Percentiles rank a stretch among this genome's conserved stretches.
phyloP scores from a whole-genome alignment of 2,888 invertebrate species.

The Lepidonotus clava region DNA sequence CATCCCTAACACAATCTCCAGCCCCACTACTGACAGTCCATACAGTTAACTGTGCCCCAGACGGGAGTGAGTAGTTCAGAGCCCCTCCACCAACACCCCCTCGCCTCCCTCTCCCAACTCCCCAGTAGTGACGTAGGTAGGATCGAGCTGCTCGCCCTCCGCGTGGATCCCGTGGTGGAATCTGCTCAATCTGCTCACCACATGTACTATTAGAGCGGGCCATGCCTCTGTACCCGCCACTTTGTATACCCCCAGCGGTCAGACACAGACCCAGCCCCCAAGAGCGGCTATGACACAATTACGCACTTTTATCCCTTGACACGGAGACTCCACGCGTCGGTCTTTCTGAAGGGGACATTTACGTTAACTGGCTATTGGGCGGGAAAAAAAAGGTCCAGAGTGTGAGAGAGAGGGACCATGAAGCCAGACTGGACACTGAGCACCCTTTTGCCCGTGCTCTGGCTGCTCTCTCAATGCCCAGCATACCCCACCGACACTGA shows the following conservation, averaged over 20 bases:
- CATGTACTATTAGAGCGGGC: constrained; percentile 3
- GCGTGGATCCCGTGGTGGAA: background rate
- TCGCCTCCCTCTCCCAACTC: background rate
- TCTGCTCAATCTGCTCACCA: background rate
- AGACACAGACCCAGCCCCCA: background rate
- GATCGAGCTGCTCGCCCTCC: no score
- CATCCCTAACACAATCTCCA: background rate
- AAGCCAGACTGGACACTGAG: background rate
- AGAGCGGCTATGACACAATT: constrained; percentile 39
- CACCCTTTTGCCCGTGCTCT: background rate
- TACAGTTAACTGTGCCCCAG: background rate
- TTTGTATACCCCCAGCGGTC: background rate
- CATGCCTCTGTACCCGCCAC: background rate
- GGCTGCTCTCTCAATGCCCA: background rate
- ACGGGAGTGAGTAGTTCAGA: background rate
- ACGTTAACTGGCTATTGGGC: no score
- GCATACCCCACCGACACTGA: background rate
- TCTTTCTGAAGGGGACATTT: background rate
- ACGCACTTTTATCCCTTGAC: constrained; percentile 21
- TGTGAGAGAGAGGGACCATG: constrained; percentile 1
- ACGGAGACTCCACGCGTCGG: background rate
- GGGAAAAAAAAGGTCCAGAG: no score
- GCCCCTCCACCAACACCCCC: background rate
- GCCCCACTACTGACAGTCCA: background rate
- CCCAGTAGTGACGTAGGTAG: background rate